Evolutionary conservation across 2,888 invertebrate species (phyloP), one percentile per base, ranked within the genome.

Genomic region (Pharmacophagus antenor): DNA sequence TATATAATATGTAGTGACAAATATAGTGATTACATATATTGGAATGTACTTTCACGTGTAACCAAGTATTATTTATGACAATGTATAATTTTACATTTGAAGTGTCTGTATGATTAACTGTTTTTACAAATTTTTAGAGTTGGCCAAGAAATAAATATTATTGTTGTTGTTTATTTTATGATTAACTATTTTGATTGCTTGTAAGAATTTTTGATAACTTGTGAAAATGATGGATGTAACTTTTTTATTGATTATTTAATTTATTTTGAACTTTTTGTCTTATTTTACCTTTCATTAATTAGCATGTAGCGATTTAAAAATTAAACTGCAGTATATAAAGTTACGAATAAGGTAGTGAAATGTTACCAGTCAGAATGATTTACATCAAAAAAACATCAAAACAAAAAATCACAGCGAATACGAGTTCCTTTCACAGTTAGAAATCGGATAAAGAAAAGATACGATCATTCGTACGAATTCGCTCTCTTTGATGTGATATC

Each of bases 401-500:
- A 31, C 22, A 47, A 27, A 52, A 42, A 54, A 51, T 27, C 7
- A 15, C 1, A 17, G 18, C 53, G 47, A 22, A 12, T 41, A 54
- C 48, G 12, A 20, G 47, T 48, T 53, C 25, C 53, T 47, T 55
- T 55, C 47, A 47, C 47, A 27, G 31, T 47, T 55, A 48, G 25
- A 58, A 58, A 58, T 58, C 47, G 21, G 57, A 58, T 58, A 48
- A 42, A 54, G 42, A 10, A 25, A 10, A 54, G 42, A 49, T 54
- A 54, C 10, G 15, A 54, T 60, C 55, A 18, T 37, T 56, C 46
- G 51, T 21, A 41, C 49, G 46, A 60, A 54, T 25, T 54, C 54
- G 49, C 53, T 42, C 17, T 37, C 50, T 60, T 60, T 60, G 59
- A 59, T 49, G 48, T 55, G 31, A 48, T 47, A 37, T 56, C 31